phyloP scores from a whole-genome alignment of 2,888 invertebrate genomes.

The Acanthosepion esculentum region DNA sequence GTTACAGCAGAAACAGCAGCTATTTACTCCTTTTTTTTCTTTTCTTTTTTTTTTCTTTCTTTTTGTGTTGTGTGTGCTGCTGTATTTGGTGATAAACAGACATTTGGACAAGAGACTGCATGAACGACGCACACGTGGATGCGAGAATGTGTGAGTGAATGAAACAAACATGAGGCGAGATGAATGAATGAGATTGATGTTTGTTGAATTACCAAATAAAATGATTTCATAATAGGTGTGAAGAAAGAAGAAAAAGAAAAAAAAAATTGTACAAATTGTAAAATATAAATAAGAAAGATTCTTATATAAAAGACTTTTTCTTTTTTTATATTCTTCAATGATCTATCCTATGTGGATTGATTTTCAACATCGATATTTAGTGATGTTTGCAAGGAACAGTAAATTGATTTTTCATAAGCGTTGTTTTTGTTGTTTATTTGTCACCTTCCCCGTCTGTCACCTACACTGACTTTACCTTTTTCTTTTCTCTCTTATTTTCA shows the following conservation, averaged over 20 bases:
- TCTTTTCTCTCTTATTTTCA: background rate
- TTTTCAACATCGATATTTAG: conserved; percentile 42
- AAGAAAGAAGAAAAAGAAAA: background rate
- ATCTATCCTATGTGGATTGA: conserved; percentile 38
- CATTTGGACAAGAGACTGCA: background rate
- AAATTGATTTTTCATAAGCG: conserved; percentile 47
- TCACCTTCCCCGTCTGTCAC: too few relatives aligned
- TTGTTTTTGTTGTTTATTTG: conserved; percentile 47
- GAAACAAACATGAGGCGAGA: background rate
- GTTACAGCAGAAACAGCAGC: background rate
- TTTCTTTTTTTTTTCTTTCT: background rate
- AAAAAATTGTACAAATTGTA: conserved; percentile 44
- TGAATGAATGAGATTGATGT: conserved; percentile 16
- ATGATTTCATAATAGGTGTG: conserved; percentile 35
- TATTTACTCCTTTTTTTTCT: background rate
- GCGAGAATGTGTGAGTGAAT: background rate
- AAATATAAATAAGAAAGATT: conserved; percentile 45
- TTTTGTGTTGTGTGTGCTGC: background rate
- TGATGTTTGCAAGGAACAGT: conserved; percentile 46
- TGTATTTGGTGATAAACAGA: conserved; percentile 41
- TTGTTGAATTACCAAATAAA: conserved; percentile 45
- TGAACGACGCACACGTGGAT: background rate
- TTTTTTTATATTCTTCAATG: conserved; percentile 46
- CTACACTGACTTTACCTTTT: background rate
- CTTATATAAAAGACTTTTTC: conserved; percentile 43